A percentile compares a stretch with the other conserved stretches of the same genome.
phyloP scores from a whole-genome alignment of 2,797 vertebrate genomes.

The Urophycis tenuis region DNA sequence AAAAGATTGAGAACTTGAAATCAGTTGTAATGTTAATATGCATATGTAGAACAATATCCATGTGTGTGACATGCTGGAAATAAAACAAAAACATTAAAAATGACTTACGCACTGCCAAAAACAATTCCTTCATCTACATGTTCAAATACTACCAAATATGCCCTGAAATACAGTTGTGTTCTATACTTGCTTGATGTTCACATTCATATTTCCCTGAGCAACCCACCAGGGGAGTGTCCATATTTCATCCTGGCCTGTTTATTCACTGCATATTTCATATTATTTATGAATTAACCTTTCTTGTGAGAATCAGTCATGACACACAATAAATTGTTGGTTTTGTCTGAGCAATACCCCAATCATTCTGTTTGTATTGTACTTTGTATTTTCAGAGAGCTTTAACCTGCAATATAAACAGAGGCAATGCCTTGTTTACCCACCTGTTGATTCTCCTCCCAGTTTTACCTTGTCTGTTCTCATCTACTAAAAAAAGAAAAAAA shows the following conservation, averaged over 20 bases:
- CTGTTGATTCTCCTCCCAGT: neutral
- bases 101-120: neutral
- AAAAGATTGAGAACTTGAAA: no score
- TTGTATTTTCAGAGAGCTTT: neutral
- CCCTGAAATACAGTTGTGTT: neutral
- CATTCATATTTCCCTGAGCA: conserved; percentile 3
- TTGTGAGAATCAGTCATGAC: neutral
- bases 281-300: neutral
- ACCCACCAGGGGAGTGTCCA: conserved; percentile 17
- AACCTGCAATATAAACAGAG: neutral
- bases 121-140: neutral
- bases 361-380: neutral
- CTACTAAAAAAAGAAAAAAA: neutral
- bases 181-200: conserved; percentile 1
- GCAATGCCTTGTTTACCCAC: neutral
- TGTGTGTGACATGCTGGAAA: neutral
- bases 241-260: conserved; percentile 1
- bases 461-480: neutral
- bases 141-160: no score
- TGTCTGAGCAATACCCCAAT: neutral
- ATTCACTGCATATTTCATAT: neutral
- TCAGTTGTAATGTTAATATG: neutral
- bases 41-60: conserved; percentile 3
- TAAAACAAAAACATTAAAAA: neutral
- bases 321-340: neutral